phyloP scores from a whole-genome alignment of 2,113 vertebrate genomes.

The Lasiurus cinereus region DNA sequence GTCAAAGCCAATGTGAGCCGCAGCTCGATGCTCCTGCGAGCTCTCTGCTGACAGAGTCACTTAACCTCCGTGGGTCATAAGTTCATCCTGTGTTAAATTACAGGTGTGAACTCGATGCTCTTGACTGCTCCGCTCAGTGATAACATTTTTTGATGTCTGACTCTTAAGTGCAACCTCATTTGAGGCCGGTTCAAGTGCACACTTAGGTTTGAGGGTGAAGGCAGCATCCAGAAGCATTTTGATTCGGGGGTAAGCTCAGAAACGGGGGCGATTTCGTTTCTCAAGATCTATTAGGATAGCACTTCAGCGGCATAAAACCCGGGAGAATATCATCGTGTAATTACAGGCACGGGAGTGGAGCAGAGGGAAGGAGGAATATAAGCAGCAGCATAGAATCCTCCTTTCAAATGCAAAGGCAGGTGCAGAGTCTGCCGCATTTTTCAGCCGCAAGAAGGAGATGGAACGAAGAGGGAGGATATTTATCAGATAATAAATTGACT shows the following conservation, averaged over 20 bases:
- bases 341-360: neutral
- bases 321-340: neutral
- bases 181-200: conserved; percentile 56
- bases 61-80: conserved; percentile 47
- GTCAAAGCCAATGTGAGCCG: neutral
- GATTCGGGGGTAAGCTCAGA: conserved; percentile 12
- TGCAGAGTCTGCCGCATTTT: neutral
- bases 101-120: conserved; percentile 34
- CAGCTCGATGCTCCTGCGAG: neutral
- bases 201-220: conserved; percentile 33
- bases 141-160: conserved; percentile 54
- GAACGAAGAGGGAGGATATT: conserved; percentile 1
- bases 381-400: neutral
- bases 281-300: neutral
- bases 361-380: fast-evolving
- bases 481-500: conserved; percentile 42
- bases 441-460: neutral
- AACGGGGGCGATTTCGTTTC: neutral
- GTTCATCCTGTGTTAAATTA: conserved; percentile 57
- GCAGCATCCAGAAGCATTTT: neutral
- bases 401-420: neutral
- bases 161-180: conserved; percentile 50
- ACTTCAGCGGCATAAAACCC: neutral
- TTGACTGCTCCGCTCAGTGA: neutral
- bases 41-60: conserved; percentile 11